A percentile compares a stretch with the other conserved stretches of the same genome.
phyloP scores from a whole-genome alignment of 2,888 invertebrate genomes.

The Papilio demoleus region DNA sequence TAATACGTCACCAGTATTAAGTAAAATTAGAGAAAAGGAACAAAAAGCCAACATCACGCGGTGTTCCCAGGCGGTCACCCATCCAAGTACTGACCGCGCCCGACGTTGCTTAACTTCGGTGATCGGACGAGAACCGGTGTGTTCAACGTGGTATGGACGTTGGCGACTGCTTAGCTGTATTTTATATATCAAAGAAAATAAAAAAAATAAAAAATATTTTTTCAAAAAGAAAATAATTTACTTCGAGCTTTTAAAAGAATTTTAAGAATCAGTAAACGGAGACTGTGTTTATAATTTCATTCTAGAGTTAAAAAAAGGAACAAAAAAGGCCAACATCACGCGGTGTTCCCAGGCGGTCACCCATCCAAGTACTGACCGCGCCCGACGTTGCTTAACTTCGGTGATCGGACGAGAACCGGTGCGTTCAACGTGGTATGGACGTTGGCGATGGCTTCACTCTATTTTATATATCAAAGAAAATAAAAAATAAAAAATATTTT shows the following conservation, averaged over 20 bases:
- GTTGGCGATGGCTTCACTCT: no score
- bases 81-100: slow-evolving; percentile 47
- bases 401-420: slow-evolving; percentile 59
- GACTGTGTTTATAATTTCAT: no score
- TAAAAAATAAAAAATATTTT: no score
- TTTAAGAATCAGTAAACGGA: no score
- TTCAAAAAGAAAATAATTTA: no score
- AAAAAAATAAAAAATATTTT: no score
- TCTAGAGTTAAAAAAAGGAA: no score
- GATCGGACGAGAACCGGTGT: slow-evolving; percentile 57
- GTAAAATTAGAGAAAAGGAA: no score
- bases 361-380: slow-evolving; percentile 47
- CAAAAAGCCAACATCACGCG: slow-evolving; percentile 20
- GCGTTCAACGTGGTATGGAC: slow-evolving; percentile 56
- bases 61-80: slow-evolving; percentile 56
- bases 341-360: slow-evolving; percentile 54
- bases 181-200: no score
- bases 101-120: slow-evolving; percentile 59
- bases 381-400: slow-evolving; percentile 53
- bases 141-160: slow-evolving; percentile 51
- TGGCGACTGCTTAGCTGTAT: slow-evolving; percentile 37
- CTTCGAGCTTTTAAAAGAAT: no score
- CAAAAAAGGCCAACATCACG: slow-evolving; percentile 19
- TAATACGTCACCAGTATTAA: no score
- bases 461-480: no score